Percentiles rank a stretch among this genome's conserved stretches.
phyloP scores from a whole-genome alignment of 1,140 invertebrate species.

The Drosophila pachea region DNA sequence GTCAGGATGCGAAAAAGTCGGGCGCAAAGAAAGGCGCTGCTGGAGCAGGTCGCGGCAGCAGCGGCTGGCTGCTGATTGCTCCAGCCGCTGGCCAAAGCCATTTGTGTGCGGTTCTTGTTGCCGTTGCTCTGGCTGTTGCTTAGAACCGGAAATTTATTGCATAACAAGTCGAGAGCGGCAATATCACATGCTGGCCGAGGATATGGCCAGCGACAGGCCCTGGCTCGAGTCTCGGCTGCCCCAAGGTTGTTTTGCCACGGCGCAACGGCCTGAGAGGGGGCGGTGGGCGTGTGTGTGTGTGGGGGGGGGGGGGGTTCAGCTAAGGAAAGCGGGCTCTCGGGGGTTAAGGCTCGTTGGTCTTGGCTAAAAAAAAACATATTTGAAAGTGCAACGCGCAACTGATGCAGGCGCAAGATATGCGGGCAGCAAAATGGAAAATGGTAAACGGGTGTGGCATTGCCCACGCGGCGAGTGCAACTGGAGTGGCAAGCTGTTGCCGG shows the following conservation, averaged over 20 bases:
- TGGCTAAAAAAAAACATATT: slow-evolving; percentile 27
- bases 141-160: slow-evolving; percentile 76
- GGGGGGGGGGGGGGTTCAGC: slow-evolving; percentile 2
- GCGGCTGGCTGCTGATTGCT: slow-evolving; percentile 32
- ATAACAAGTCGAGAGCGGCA: slow-evolving; percentile 64
- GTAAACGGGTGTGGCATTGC: slow-evolving; percentile 35
- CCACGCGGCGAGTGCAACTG: slow-evolving; percentile 15
- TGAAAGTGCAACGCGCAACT: slow-evolving; percentile 24
- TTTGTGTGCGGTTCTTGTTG: slow-evolving; percentile 29
- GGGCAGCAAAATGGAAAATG: slow-evolving; percentile 12
- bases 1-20: background rate
- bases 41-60: slow-evolving; percentile 20
- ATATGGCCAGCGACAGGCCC: background rate
- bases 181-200: slow-evolving; percentile 54
- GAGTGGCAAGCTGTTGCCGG: slow-evolving; percentile 2
- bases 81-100: slow-evolving; percentile 16
- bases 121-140: slow-evolving; percentile 31
- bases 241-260: slow-evolving; percentile 60
- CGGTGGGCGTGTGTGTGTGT: no score
- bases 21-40: background rate
- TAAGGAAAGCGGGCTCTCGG: no score
- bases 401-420: slow-evolving; percentile 40
- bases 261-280: no score
- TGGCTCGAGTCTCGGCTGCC: slow-evolving; percentile 29
- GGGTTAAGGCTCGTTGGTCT: slow-evolving; percentile 2